A percentile compares a stretch with the other conserved stretches of the same genome.
These are phyloP conservation scores for Argyra leucocephala DNA, from an alignment of 2,888 invertebrate genomes.

Conservation along the genomic window DNA sequence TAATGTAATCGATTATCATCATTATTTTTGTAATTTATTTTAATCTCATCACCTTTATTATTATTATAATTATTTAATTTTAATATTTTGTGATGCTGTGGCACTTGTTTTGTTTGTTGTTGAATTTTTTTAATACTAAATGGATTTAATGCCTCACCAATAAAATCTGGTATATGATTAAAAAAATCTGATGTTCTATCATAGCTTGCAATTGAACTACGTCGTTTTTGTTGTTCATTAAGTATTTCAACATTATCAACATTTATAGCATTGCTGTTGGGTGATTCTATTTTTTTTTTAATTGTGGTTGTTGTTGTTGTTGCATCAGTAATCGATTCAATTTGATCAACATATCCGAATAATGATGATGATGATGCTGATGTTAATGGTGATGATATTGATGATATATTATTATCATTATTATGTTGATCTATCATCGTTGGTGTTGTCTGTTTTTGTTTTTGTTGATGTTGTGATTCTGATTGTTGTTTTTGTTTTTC, in stretches of 20 bases:
- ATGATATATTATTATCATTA: not conserved
- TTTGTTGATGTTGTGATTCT: conserved; percentile 18
- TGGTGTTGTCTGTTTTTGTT: conserved; percentile 2
- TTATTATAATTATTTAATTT: conserved; percentile 15
- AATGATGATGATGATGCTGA: not conserved
- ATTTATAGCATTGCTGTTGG: not conserved
- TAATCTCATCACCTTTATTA: not conserved
- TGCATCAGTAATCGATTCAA: no score
- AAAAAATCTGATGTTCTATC: conserved; percentile 35
- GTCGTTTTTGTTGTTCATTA: not conserved
- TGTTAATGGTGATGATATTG: not conserved
- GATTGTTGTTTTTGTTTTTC: conserved; percentile 13
- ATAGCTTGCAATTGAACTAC: conserved; percentile 26
- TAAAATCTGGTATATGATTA: conserved; percentile 37
- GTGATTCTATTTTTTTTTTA: not conserved
- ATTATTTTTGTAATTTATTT: conserved; percentile 8
- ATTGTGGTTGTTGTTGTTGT: not conserved
- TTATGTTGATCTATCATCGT: conserved; percentile 10
- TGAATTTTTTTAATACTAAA: conserved; percentile 18
- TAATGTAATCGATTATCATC: not conserved
- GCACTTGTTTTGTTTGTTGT: conserved; percentile 6
- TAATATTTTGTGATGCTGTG: conserved; percentile 10
- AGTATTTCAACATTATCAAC: conserved; percentile 30
- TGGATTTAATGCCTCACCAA: conserved; percentile 30
- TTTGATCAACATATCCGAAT: not conserved